Evolutionary conservation across 1,140 invertebrate species (phyloP), one percentile per base, ranked within the genome.

Genomic region (Orchesella cincta): DNA sequence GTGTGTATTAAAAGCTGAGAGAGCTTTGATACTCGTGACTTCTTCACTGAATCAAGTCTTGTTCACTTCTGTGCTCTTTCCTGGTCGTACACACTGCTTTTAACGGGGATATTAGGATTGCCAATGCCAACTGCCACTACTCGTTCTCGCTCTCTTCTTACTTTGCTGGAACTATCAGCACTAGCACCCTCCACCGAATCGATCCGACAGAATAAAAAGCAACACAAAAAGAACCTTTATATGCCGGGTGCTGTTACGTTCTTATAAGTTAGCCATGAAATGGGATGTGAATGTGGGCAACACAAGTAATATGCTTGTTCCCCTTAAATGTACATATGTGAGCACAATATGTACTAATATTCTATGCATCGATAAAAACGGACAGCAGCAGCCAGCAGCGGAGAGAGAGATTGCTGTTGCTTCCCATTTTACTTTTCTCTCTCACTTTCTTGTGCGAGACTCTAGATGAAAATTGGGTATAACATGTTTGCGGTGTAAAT

Each of bases 111-210:
- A n/a, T n/a, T n/a, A n/a, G n/a, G n/a, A 14, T 29, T 67, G 26
- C 62, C 26, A 29, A 23, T 67, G 8, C 29, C 62, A 46, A 67
- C 31, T 67, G 8, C 8, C 62, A 33, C 62, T 67, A 14, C 62
- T 67, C 31, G 2, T 67, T 67, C 31, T 14, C 8, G 31, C 33
- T 33, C 33, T 8, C 62, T 33, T 67, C 5, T 67, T 46, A 46
- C 20, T 46, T 31, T 67, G 3, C 26, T 5, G 26, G 12, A 12
- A 67, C 8, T n/a, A 16, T 26, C 8, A 67, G 29, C 1, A 29
- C 29, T 12, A 67, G 62, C 62, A 67, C 62, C 62, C 62, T 67
- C 62, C 31, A 67, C 62, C 62, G 62, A 67, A 67, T 67, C 62
- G 62, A 67, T 33, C 62, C 62, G 62, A 67, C 8, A 57, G 54